A percentile compares a stretch with the other conserved stretches of the same genome.
phyloP scores from a whole-genome alignment of 2,113 vertebrate species.

The Rhinolophus sinicus region DNA sequence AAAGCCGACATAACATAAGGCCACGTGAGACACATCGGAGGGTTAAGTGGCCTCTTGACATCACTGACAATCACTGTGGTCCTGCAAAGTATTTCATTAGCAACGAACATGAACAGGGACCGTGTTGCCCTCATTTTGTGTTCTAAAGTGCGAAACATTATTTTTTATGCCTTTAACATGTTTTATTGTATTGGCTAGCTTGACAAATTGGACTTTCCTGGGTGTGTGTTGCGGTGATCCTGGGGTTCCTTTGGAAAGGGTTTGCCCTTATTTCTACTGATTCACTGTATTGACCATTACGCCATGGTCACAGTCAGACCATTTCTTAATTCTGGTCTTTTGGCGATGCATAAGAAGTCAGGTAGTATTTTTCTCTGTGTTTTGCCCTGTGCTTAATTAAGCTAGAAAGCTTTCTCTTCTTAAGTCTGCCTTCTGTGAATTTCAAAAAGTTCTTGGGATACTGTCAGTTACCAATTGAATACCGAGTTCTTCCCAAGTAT shows the following conservation, averaged over 20 bases:
- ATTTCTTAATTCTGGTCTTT: not conserved
- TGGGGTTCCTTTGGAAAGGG: not conserved
- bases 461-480: not conserved
- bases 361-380: not conserved
- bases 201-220: not conserved
- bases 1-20: not conserved
- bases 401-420: not conserved
- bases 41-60: not conserved
- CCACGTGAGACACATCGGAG: not conserved
- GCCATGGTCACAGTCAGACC: not conserved
- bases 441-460: not conserved
- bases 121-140: not conserved
- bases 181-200: not conserved
- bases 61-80: not conserved
- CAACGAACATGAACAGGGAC: rapidly evolving
- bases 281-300: not conserved
- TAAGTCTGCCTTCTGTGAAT: not conserved
- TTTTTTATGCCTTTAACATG: not conserved
- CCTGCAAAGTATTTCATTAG: not conserved
- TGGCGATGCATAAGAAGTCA: not conserved
- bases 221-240: rapidly evolving
- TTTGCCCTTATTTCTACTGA: not conserved
- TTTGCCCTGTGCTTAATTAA: not conserved
- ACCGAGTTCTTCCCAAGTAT: not conserved
- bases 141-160: not conserved